Base-by-base conservation (phyloP, 1,140 invertebrate species). In the Pseudomyrmex gracilis region DNA sequence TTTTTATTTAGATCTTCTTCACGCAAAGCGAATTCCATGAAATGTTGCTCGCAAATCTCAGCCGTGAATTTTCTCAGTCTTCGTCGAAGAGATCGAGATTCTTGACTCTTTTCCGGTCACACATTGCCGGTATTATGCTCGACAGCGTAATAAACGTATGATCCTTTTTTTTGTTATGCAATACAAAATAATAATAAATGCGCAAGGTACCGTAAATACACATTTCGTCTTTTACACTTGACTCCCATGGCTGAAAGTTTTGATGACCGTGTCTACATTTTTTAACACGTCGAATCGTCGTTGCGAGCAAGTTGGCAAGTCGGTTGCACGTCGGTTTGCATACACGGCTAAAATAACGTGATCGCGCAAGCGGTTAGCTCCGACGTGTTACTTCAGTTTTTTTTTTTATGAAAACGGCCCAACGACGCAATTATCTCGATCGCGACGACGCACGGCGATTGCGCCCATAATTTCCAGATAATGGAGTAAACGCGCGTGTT, bases 351-450 rank as follows among this genome's bases (percentile, higher is more conserved):
- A 84, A 87, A 84, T 87, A 84, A 84, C 67, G 7, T 53, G 43
- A 73, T 84, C 17, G 22, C 17, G 34, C 22, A 13, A 74, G 55
- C 47, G 43, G 24, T 55, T 57, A 74, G 17, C 22, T 9, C 43
- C 12, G 22, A 13, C 22, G 53, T 73, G 53, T 80, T 61, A 76
- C 15, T 68, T 84, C 17, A 34, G 61, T 84, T 58, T 66, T 55
- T 58, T n/a, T 60, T 60, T 34, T 34, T 4, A 34, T 34, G 34
- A 87, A 82, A 84, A 53, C 68, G 20, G 22, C 13, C 17, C 76
- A 47, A 76, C 82, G 53, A 76, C 82, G 34, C 34, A 70, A 87
- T 88, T 88, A 88, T 88, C 85, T 84, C 84, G 87, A 34, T 34
- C 34, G 87, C 73, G 57, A 86, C 47, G 85, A 24, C n/a, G n/a